These are phyloP conservation scores for Pemphigus obesinymphae DNA, from an alignment of 1,140 invertebrate species.

Conservation along the genomic window DNA sequence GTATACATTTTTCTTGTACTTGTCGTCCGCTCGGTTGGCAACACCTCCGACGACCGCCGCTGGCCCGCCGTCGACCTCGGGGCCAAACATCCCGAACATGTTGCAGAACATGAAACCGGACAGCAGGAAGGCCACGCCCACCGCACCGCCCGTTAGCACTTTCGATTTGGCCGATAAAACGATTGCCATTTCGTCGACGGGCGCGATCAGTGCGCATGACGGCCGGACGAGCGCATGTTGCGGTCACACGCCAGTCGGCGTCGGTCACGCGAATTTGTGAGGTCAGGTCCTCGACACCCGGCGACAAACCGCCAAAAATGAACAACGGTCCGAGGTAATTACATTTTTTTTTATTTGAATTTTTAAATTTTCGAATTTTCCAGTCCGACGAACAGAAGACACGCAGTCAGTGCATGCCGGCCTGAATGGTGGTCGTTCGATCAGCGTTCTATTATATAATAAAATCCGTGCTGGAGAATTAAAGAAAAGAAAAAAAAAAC, in stretches of 20 bases:
- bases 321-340: neutral
- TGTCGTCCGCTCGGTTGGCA: neutral
- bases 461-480: no score
- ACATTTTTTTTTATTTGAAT: neutral
- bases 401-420: no score
- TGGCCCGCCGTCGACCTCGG: neutral
- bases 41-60: neutral
- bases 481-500: no score
- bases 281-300: neutral
- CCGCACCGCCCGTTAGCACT: slow-evolving; percentile 29
- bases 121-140: slow-evolving; percentile 15
- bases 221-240: neutral
- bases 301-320: neutral
- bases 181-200: slow-evolving; percentile 3
- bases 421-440: no score
- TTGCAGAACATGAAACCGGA: slow-evolving; percentile 29
- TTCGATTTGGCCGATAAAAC: slow-evolving; percentile 30
- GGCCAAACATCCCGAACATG: neutral
- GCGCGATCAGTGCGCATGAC: neutral
- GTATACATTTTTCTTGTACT: neutral
- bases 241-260: no score
- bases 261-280: no score
- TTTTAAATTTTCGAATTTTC: neutral
- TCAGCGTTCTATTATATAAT: no score
- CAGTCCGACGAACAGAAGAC: neutral